Evolutionary conservation across 2,888 invertebrate species (phyloP), one percentile per base, ranked within the genome.

Genomic region (Eucera pruinosa): DNA sequence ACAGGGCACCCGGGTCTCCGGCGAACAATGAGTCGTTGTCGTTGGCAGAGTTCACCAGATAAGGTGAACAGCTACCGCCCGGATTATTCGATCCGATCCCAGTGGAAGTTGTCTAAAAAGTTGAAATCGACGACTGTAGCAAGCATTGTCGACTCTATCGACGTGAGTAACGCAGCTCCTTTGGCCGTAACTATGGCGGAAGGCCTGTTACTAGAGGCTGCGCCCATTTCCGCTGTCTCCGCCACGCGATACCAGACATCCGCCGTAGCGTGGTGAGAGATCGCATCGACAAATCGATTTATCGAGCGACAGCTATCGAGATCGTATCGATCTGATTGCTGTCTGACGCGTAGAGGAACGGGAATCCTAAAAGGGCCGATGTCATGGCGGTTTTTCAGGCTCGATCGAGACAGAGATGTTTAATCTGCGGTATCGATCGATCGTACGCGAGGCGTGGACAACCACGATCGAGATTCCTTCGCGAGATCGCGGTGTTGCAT

Each of bases 61-160:
- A 78, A 78, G 43, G 57, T 36, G 15, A 27, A 50, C 50, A 9
- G 52, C 58, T 27, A 45, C 50, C 39, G 62, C 33, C 27, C 30
- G 52, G 45, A 43, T 62, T 30, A 27, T 48, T 25, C 36, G 50
- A 33, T 57, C 66, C 36, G 23, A 36, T 27, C 27, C 41, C 20
- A 1, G 7, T 18, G 39, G n/a, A 25, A 25, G 41, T 61, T 48
- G 65, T 60, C 70, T 33, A 41, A 77, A 77, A 73, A 62, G 2
- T 66, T 18, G n/a, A 36, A 39, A 71, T 78, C 62, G 52, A 45
- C 71, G 65, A 41, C 58, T 55, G 15, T 39, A 52, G 45, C 48
- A 66, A 50, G 68, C 71, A 80, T 71, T 75, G 80, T 75, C n/a
- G 41, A 57, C 68, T 43, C 68, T 54, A 78, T 80, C 72, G 68